Conservation (phyloP, 2,113 vertebrate species). For the Myodes glareolus region DNA sequence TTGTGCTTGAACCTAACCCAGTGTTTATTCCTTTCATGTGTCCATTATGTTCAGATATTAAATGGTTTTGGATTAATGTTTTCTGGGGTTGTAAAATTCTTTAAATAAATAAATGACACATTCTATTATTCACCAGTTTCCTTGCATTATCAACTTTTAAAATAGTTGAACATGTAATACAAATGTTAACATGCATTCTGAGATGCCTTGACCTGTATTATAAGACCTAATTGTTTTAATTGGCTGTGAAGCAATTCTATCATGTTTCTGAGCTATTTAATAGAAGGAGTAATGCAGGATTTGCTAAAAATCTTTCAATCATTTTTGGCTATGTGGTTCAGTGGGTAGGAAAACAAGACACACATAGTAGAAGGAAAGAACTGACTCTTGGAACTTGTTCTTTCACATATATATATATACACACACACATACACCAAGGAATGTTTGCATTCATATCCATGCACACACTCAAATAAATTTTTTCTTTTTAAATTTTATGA, state of each 20-base stretch:
- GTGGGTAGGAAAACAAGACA: neutral
- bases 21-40: neutral
- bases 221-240: neutral
- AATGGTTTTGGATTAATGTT: neutral
- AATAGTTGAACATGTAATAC: constrained; percentile 15
- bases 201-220: neutral
- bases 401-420: neutral
- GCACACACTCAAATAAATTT: neutral
- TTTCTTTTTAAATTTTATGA: neutral
- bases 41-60: neutral
- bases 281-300: neutral
- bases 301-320: neutral
- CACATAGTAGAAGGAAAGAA: neutral
- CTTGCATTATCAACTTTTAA: neutral
- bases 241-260: too few species aligned
- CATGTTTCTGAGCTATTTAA: neutral
- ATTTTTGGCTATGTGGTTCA: neutral
- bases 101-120: neutral
- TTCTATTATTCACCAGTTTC: constrained; percentile 1
- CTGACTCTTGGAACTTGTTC: neutral
- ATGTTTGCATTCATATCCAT: neutral
- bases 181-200: neutral
- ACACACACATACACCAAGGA: too few species aligned
- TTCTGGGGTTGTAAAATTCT: neutral
- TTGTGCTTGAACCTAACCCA: constrained; percentile 33